A percentile compares a stretch with the other conserved stretches of the same genome.
Evolutionary conservation across 2,113 vertebrate species (phyloP).

Genomic region (Muscicapa adusta): DNA sequence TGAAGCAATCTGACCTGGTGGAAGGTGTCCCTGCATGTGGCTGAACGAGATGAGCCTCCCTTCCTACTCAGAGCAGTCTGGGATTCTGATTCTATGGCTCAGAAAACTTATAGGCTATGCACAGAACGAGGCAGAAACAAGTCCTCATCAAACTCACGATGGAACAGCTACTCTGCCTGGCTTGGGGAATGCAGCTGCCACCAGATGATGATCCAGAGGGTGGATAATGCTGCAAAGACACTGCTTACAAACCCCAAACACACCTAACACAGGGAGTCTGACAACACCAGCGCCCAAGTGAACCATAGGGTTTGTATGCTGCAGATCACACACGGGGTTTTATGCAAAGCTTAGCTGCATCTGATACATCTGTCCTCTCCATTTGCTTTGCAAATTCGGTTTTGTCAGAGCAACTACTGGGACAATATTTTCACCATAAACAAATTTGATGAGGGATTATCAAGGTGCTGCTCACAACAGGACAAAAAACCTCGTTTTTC

Average conservation of each 20-base stretch:
- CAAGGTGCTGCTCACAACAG: accelerated
- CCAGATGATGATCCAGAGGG: neutral
- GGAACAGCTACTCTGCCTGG: neutral
- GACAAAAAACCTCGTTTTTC: neutral
- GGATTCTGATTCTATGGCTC: neutral
- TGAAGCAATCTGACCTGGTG: neutral
- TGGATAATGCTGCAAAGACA: neutral
- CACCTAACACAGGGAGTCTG: accelerated
- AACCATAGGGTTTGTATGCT: neutral
- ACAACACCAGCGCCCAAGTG: neutral
- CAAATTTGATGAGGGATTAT: neutral
- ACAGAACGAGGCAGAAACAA: neutral
- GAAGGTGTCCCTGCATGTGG: neutral
- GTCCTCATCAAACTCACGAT: accelerated
- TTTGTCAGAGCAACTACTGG: neutral
- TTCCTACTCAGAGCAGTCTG: too few species aligned
- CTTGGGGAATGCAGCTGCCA: neutral
- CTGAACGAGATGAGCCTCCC: neutral
- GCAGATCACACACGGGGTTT: neutral
- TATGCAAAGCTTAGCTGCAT: neutral
- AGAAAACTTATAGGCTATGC: neutral
- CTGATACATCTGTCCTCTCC: neutral
- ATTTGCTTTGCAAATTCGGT: neutral
- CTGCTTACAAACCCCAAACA: neutral
- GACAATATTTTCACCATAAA: neutral